These are phyloP conservation scores for Cecropterus lyciades DNA, from an alignment of 1,140 invertebrate species.

Conservation along the genomic window DNA sequence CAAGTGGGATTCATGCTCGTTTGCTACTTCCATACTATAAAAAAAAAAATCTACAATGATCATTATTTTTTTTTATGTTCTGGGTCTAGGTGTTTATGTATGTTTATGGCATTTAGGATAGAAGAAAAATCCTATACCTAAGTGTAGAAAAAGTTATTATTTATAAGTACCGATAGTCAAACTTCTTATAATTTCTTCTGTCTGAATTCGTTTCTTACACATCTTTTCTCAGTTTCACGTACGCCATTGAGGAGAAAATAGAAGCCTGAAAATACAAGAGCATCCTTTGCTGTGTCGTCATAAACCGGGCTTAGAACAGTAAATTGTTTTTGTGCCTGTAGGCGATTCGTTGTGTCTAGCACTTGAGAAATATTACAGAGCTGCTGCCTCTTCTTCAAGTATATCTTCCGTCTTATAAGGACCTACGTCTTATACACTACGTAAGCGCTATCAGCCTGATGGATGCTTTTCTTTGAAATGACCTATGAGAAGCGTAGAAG, in stretches of 20 bases:
- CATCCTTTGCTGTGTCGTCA: conserved; percentile 48
- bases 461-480: neutral
- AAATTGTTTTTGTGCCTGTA: conserved; percentile 69
- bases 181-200: neutral
- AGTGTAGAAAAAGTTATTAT: too few relatives aligned
- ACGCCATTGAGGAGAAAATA: conserved; percentile 59
- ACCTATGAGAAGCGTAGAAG: neutral
- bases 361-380: conserved; percentile 41
- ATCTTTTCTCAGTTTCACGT: conserved; percentile 43
- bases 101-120: too few relatives aligned
- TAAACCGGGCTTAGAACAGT: conserved; percentile 56
- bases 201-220: neutral
- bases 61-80: too few relatives aligned
- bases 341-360: conserved; percentile 50
- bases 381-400: neutral
- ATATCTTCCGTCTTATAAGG: conserved; percentile 29
- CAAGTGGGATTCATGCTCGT: too few relatives aligned
- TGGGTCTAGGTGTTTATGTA: too few relatives aligned
- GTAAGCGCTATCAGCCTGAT: neutral
- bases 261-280: conserved; percentile 55
- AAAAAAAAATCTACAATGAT: too few relatives aligned
- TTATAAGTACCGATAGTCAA: too few relatives aligned
- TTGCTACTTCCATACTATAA: too few relatives aligned
- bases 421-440: neutral
- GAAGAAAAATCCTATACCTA: too few relatives aligned